Evolutionary conservation across 2,888 invertebrate species (phyloP).

Genomic region (Sialis fuliginosa): DNA sequence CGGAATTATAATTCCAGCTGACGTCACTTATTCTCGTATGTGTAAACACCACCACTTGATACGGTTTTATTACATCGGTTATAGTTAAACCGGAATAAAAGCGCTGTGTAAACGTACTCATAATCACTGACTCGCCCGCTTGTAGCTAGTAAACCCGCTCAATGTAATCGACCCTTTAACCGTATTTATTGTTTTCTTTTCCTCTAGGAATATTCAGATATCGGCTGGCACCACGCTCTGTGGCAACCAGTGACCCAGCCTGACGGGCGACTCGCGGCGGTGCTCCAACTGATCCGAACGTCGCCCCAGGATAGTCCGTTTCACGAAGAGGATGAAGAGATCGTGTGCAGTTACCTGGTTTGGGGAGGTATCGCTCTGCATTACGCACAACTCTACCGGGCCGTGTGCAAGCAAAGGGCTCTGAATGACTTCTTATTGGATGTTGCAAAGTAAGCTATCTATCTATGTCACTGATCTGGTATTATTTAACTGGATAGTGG

Average conservation of each 20-base stretch:
- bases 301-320: slow-evolving; percentile 26
- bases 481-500: no score
- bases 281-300: slow-evolving; percentile 48
- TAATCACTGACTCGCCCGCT: no score
- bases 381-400: slow-evolving; percentile 47
- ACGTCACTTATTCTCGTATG: no score
- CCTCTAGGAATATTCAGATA: slow-evolving; percentile 21
- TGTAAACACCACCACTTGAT: no score
- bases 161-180: no score
- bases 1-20: no score
- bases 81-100: no score
- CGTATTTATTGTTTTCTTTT: neutral
- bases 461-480: no score
- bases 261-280: slow-evolving; percentile 42
- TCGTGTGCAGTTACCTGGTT: slow-evolving; percentile 41
- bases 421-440: slow-evolving; percentile 60
- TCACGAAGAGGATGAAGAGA: slow-evolving; percentile 49
- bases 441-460: slow-evolving; percentile 59
- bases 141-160: no score
- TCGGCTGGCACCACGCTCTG: slow-evolving; percentile 22
- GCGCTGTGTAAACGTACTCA: no score
- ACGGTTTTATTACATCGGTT: no score
- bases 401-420: slow-evolving; percentile 50
- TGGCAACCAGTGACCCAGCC: slow-evolving; percentile 46
- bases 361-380: slow-evolving; percentile 55